These are phyloP conservation scores for Phalloptychus januarius DNA, from an alignment of 2,797 vertebrate genomes.

Conservation along the genomic window DNA sequence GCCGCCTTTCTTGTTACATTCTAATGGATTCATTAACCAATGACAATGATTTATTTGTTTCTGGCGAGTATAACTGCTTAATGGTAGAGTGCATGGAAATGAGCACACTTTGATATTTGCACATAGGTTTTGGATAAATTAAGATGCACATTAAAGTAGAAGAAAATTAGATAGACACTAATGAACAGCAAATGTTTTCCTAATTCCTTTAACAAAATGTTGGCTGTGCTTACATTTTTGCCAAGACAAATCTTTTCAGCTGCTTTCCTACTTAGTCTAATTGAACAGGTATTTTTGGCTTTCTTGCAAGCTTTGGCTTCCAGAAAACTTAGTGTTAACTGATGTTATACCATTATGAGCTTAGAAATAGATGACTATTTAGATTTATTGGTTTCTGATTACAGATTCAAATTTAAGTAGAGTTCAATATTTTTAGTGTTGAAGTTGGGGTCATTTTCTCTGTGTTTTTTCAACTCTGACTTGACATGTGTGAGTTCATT, in stretches of 20 bases:
- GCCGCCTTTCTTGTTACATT: constrained; percentile 39
- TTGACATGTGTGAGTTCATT: background rate
- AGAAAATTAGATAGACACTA: constrained; percentile 6
- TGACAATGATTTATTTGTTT: constrained; percentile 48
- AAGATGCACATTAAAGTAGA: constrained; percentile 3
- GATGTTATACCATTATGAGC: background rate
- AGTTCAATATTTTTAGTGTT: background rate
- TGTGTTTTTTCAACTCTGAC: background rate
- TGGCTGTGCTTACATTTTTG: background rate
- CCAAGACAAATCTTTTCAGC: background rate
- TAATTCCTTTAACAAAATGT: constrained; percentile 15
- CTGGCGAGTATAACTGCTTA: constrained; percentile 21
- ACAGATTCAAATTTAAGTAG: background rate
- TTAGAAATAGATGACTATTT: background rate
- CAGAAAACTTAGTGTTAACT: background rate
- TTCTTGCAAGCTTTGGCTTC: background rate
- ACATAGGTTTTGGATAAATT: constrained; percentile 15
- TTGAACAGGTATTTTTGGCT: background rate
- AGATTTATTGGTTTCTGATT: background rate
- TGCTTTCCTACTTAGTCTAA: background rate
- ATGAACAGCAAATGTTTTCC: constrained; percentile 2
- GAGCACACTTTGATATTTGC: constrained; percentile 7
- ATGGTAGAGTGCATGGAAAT: constrained; percentile 14
- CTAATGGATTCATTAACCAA: constrained; percentile 53
- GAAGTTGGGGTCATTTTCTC: background rate